Evolutionary conservation across 2,888 invertebrate genomes (phyloP).

Genomic region (Molanna angustata): DNA sequence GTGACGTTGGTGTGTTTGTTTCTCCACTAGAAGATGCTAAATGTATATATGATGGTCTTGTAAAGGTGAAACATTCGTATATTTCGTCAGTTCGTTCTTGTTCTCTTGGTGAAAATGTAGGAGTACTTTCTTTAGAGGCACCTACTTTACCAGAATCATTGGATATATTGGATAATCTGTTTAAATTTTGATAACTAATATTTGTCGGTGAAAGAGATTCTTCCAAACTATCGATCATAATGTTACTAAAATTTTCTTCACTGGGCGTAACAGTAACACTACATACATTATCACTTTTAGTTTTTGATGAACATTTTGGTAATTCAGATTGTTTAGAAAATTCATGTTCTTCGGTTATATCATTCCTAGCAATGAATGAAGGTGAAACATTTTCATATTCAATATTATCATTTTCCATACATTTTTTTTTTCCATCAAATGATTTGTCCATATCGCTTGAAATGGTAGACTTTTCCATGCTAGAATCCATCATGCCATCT

Average conservation of each 20-base stretch:
- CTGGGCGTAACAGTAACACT: conserved; percentile 26
- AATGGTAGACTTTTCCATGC: conserved; percentile 12
- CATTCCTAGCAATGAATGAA: background rate
- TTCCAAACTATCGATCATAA: conserved; percentile 41
- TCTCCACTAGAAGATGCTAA: conserved; percentile 48
- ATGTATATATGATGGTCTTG: conserved; percentile 50
- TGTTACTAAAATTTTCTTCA: conserved; percentile 25
- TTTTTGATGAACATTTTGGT: background rate
- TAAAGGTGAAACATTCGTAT: conserved; percentile 47
- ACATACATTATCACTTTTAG: conserved; percentile 14
- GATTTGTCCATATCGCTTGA: conserved; percentile 16
- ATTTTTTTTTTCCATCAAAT: conserved; percentile 1
- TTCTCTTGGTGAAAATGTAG: conserved; percentile 40
- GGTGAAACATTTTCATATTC: conserved; percentile 7
- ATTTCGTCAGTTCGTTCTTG: conserved; percentile 40
- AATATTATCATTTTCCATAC: background rate
- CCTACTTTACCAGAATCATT: conserved; percentile 43
- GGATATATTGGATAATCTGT: conserved; percentile 49
- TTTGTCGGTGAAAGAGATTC: conserved; percentile 44
- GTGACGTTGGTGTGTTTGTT: conserved; percentile 48
- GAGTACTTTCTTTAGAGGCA: conserved; percentile 50
- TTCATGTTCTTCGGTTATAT: background rate
- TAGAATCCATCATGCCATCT: conserved; percentile 11
- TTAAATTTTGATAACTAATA: conserved; percentile 52
- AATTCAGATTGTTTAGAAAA: conserved; percentile 2